These are phyloP conservation scores for Xenopus tropicalis DNA, from an alignment of 2,113 vertebrate genomes.

Conservation along the genomic window UCB_Xtro_10.0 CM004451.2:55478001-55478500, in stretches of 20 bases:
- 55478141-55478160: too few species aligned
- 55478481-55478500: slow-evolving; percentile 96
- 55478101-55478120: too few species aligned
- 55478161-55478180: too few species aligned
- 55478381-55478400: slow-evolving; percentile 76
- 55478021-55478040: too few species aligned
- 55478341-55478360: not conserved
- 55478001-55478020: too few species aligned
- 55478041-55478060: too few species aligned
- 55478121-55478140: too few species aligned
- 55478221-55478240: too few species aligned
- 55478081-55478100: too few species aligned
- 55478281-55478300: not conserved
- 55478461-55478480: slow-evolving; percentile 87
- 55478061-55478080: too few species aligned
- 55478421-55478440: slow-evolving; percentile 84
- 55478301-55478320: not conserved
- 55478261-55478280: not conserved
- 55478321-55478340: not conserved
- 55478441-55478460: slow-evolving; percentile 93
- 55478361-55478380: not conserved
- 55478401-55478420: slow-evolving; percentile 97
- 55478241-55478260: not conserved
- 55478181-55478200: too few species aligned
- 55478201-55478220: too few species aligned